Evolutionary conservation across 2,888 invertebrate genomes (phyloP).

Genomic region (Sipha maydis): DNA sequence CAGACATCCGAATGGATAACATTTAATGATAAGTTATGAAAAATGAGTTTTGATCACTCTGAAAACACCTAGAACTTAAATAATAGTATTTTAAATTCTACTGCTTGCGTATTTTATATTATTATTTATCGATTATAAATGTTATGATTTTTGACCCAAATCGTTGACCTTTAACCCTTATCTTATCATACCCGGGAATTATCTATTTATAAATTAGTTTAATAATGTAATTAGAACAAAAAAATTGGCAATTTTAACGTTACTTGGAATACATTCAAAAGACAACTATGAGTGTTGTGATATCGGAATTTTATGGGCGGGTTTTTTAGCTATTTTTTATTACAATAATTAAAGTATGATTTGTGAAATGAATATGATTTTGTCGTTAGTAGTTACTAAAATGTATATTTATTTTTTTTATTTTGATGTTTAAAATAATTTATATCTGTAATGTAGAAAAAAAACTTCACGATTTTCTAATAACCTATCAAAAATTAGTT

Average conservation of each 20-base stretch:
- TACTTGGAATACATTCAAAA: constrained; percentile 54
- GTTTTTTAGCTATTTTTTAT: background rate
- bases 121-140: background rate
- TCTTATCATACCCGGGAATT: constrained; percentile 15
- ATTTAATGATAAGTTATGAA: background rate
- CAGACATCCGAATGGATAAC: background rate
- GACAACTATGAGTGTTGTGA: background rate
- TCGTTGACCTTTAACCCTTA: constrained; percentile 45
- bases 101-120: background rate
- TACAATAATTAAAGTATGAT: constrained; percentile 4
- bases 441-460: background rate
- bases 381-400: background rate
- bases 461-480: background rate
- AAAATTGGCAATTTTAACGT: constrained; percentile 50
- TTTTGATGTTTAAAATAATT: background rate
- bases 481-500: too few relatives aligned
- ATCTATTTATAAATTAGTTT: constrained; percentile 48
- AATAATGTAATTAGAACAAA: constrained; percentile 48
- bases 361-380: background rate
- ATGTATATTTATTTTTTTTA: background rate
- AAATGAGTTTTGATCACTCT: background rate
- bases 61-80: background rate
- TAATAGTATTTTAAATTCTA: background rate
- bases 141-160: constrained; percentile 36
- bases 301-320: constrained; percentile 45